phyloP scores from a whole-genome alignment of 2,113 vertebrate species.

The Speoplatyrhinus poulsoni region DNA sequence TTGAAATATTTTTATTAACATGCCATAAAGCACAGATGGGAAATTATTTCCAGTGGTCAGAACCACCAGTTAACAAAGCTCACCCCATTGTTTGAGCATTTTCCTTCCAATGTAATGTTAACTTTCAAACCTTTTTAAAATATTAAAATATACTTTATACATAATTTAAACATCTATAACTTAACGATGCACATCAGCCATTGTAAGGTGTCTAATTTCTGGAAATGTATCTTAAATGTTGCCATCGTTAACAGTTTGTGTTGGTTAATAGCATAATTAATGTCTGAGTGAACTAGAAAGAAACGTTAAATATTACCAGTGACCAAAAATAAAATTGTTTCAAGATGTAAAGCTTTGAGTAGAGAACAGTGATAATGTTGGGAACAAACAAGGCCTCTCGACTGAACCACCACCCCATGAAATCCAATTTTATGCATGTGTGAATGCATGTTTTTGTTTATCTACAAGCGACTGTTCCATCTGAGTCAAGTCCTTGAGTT shows the following conservation, averaged over 20 bases:
- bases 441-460: slow-evolving; percentile 48
- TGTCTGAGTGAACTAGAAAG: slow-evolving; percentile 13
- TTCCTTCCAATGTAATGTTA: slow-evolving; percentile 9
- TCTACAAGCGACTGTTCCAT: background rate
- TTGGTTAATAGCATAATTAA: slow-evolving; percentile 14
- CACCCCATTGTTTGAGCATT: slow-evolving; percentile 7
- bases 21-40: slow-evolving; percentile 71
- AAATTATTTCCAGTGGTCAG: slow-evolving; percentile 45
- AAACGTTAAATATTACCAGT: background rate
- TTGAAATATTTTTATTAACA: slow-evolving; percentile 78
- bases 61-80: slow-evolving; percentile 37
- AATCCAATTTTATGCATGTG: background rate
- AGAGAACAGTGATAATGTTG: too few species aligned
- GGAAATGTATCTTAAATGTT: slow-evolving; percentile 7
- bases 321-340: background rate
- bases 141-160: slow-evolving; percentile 65
- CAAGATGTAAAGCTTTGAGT: slow-evolving; percentile 61
- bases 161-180: slow-evolving; percentile 40
- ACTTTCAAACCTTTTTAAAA: slow-evolving; percentile 64
- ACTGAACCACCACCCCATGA: too few species aligned
- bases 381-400: too few species aligned
- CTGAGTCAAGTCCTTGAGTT: slow-evolving; percentile 36
- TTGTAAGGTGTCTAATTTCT: slow-evolving; percentile 6
- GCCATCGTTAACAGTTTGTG: slow-evolving; percentile 8
- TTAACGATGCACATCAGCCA: slow-evolving; percentile 15